Percentiles rank a stretch among this genome's conserved stretches.
Evolutionary conservation across 1,140 invertebrate genomes (phyloP).

Genomic region (Hermetia illucens): DNA sequence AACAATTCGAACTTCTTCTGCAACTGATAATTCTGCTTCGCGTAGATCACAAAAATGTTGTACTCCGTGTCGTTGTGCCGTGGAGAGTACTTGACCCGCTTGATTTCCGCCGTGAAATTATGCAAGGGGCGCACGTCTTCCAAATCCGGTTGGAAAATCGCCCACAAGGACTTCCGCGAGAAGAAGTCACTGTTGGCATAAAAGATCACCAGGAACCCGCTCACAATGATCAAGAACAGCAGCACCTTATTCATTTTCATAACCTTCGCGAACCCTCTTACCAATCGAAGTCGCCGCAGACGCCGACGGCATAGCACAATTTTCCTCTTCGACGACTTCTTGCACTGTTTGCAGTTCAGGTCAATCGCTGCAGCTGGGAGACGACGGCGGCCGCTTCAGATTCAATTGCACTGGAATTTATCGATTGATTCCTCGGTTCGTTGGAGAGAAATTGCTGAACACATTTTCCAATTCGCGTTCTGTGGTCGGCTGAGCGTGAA

Average conservation of each 20-base stretch:
- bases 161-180: constrained; percentile 18
- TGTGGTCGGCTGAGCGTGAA: no score
- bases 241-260: constrained; percentile 14
- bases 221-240: constrained; percentile 15
- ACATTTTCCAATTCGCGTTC: no score
- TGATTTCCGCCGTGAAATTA: constrained; percentile 14
- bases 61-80: constrained; percentile 16
- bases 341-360: no score
- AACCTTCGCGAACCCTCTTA: background rate
- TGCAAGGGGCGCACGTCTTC: no score
- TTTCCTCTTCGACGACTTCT: no score
- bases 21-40: constrained; percentile 37
- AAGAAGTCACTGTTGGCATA: constrained; percentile 19
- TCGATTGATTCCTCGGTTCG: no score
- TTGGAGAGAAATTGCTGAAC: no score
- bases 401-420: no score
- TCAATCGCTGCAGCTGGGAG: no score
- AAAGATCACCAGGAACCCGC: constrained; percentile 18
- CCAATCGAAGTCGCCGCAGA: background rate
- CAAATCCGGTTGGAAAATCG: constrained; percentile 12
- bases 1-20: constrained; percentile 43
- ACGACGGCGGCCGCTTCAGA: no score
- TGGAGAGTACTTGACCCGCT: constrained; percentile 17
- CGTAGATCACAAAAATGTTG: constrained; percentile 27
- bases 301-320: background rate